A percentile compares a stretch with the other conserved stretches of the same genome.
Conservation (phyloP, 2,888 invertebrate species). For the Latrodectus elegans region DNA sequence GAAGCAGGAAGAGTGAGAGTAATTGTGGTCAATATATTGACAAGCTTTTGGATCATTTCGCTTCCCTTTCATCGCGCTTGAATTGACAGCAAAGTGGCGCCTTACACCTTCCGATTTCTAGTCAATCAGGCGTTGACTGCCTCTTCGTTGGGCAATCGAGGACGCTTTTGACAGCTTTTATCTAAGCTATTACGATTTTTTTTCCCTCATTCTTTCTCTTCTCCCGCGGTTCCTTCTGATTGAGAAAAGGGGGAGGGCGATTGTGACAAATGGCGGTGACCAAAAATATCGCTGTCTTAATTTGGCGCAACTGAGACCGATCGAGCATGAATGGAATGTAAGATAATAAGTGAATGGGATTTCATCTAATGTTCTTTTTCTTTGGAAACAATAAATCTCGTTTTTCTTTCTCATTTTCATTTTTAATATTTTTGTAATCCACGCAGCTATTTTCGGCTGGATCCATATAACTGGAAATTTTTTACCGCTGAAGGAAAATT, state of each 20-base stretch:
- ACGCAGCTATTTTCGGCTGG: background rate
- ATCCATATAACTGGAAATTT: too few relatives aligned
- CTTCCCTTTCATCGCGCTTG: conserved; percentile 56
- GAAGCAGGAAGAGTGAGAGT: conserved; percentile 48
- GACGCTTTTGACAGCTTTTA: conserved; percentile 63
- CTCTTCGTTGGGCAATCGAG: conserved; percentile 53
- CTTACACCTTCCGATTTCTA: conserved; percentile 56
- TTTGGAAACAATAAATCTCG: conserved; percentile 40
- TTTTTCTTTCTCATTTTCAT: conserved; percentile 20
- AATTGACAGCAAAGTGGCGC: conserved; percentile 60
- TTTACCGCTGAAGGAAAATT: too few relatives aligned
- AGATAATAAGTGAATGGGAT: conserved; percentile 57
- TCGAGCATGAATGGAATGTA: conserved; percentile 56
- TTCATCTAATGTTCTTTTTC: conserved; percentile 40
- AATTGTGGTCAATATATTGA: conserved; percentile 68
- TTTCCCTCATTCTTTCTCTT: conserved; percentile 24
- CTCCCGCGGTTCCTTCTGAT: conserved; percentile 20
- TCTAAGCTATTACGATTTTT: conserved; percentile 59
- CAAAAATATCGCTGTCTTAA: conserved; percentile 64
- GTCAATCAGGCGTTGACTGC: conserved; percentile 66
- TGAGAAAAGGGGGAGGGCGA: conserved; percentile 29
- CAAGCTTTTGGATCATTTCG: conserved; percentile 61
- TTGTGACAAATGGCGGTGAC: conserved; percentile 58
- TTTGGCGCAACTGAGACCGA: conserved; percentile 63
- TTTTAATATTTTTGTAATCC: background rate